Evolutionary conservation across 2,113 vertebrate genomes (phyloP).

Genomic region (Lasiurus cinereus): DNA sequence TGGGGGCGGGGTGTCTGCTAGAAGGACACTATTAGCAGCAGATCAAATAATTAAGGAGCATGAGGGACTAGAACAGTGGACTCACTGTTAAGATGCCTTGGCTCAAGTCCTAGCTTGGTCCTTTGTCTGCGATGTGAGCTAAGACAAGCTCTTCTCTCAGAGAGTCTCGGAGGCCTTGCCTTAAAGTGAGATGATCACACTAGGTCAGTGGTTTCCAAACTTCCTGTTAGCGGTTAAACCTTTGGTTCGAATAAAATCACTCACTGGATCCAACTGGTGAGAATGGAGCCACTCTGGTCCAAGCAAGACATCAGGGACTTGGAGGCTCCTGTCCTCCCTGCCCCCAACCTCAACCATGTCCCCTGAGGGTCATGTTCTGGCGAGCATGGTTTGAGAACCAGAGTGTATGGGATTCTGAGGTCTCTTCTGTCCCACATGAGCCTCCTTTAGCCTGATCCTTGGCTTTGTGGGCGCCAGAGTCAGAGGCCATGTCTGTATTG

Average conservation of each 20-base stretch:
- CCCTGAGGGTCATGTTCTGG: not conserved
- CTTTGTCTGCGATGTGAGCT: not conserved
- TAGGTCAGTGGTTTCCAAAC: not conserved
- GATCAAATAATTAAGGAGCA: not conserved
- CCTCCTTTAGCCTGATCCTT: not conserved
- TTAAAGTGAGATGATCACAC: constrained; percentile 60
- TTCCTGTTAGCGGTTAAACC: constrained; percentile 34
- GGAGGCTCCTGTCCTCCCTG: not conserved
- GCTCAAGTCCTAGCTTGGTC: not conserved
- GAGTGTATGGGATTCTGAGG: not conserved
- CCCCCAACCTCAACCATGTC: not conserved
- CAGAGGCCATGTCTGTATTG: too few relatives aligned
- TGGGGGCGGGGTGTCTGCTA: too few relatives aligned
- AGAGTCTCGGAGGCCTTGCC: not conserved
- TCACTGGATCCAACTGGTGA: not conserved
- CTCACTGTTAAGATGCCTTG: not conserved
- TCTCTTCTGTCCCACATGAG: not conserved
- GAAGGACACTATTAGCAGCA: not conserved
- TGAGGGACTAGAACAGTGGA: not conserved
- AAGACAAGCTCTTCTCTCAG: not conserved
- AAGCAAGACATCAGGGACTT: not conserved
- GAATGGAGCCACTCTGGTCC: not conserved
- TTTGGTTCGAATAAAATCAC: constrained; percentile 22
- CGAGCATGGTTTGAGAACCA: not conserved
- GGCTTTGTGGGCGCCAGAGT: too few relatives aligned